A percentile compares a stretch with the other conserved stretches of the same genome.
Conservation (phyloP, 1,140 invertebrate genomes). For the Cyclargus thomasi region DNA sequence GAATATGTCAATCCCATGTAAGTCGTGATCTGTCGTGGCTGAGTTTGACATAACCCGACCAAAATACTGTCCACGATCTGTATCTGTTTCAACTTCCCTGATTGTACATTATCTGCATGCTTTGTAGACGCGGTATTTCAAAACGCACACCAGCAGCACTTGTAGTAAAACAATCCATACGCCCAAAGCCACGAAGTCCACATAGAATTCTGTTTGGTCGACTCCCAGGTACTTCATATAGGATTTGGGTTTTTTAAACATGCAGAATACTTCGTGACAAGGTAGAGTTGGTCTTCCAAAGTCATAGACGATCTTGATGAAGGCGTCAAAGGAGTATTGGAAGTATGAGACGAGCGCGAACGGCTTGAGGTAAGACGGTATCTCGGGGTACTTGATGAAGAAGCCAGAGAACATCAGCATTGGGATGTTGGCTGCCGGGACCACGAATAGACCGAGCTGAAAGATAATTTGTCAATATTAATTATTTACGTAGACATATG, state of each 20-base stretch:
- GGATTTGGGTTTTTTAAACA: slow-evolving; percentile 60
- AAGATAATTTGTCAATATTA: slow-evolving; percentile 40
- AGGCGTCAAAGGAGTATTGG: slow-evolving; percentile 87
- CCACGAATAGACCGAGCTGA: slow-evolving; percentile 87
- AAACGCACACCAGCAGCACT: slow-evolving; percentile 49
- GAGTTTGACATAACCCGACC: too few relatives aligned
- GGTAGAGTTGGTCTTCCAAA: slow-evolving; percentile 76
- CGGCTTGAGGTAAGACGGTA: slow-evolving; percentile 82
- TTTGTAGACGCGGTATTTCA: slow-evolving; percentile 54
- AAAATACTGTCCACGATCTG: too few relatives aligned
- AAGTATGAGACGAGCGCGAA: slow-evolving; percentile 86
- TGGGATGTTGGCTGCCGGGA: slow-evolving; percentile 87
- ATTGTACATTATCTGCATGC: slow-evolving; percentile 45
- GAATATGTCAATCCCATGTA: too few relatives aligned
- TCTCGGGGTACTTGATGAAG: slow-evolving; percentile 86
- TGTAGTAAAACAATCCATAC: slow-evolving; percentile 74
- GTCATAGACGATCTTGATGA: slow-evolving; percentile 84
- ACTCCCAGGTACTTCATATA: slow-evolving; percentile 72
- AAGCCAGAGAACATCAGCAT: slow-evolving; percentile 90
- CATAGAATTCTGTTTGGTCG: slow-evolving; percentile 74
- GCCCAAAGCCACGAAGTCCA: slow-evolving; percentile 85
- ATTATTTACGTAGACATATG: not conserved
- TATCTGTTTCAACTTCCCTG: too few relatives aligned
- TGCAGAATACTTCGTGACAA: slow-evolving; percentile 72
- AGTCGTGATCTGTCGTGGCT: too few relatives aligned